Evolutionary conservation across 2,113 vertebrate species (phyloP).

Genomic region (Burhinus bistriatus): DNA sequence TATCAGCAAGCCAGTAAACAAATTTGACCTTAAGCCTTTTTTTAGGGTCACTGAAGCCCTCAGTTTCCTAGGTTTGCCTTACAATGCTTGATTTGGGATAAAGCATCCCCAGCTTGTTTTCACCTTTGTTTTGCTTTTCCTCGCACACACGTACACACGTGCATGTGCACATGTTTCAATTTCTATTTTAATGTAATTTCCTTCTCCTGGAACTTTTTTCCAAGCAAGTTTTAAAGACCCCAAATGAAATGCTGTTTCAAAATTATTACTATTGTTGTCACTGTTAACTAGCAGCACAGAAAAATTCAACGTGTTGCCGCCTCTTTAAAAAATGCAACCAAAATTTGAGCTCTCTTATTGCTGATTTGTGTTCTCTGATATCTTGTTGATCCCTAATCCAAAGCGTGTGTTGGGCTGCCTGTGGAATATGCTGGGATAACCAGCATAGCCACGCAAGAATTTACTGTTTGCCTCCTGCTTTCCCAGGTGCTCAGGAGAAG

Average conservation of each 20-base stretch:
- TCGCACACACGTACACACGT: not conserved
- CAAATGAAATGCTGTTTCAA: rapidly evolving
- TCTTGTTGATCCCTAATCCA: not conserved
- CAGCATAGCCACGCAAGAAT: not conserved
- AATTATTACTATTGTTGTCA: not conserved
- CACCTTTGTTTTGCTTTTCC: not conserved
- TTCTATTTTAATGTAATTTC: not conserved
- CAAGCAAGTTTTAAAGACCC: not conserved
- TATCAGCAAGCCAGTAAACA: not conserved
- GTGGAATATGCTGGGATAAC: not conserved
- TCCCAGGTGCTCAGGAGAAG: not conserved
- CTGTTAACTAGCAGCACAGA: not conserved
- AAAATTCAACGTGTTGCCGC: not conserved
- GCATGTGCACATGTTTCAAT: not conserved
- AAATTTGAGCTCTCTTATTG: not conserved
- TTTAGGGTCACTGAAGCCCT: not conserved
- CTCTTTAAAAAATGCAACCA: not conserved
- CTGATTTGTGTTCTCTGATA: not conserved
- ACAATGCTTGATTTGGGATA: not conserved
- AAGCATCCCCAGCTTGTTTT: not conserved
- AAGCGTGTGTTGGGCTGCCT: not conserved
- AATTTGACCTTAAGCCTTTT: not conserved
- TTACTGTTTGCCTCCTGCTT: not conserved
- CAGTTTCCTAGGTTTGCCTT: not conserved
- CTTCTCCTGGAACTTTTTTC: not conserved